Evolutionary conservation across 2,888 invertebrate genomes (phyloP).

Genomic region (Plagiodera versicolora): DNA sequence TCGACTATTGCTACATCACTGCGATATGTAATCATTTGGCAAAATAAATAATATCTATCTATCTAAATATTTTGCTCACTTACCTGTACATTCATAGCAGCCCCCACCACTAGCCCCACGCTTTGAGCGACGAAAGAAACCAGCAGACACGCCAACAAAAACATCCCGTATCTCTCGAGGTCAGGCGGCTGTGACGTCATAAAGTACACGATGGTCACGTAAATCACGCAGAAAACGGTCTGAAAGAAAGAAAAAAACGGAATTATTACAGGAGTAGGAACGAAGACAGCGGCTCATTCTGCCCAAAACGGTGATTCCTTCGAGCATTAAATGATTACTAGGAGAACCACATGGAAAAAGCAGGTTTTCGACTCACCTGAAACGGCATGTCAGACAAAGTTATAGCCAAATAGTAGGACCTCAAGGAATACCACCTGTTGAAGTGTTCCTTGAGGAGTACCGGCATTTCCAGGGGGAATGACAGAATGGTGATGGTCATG

Average conservation of each 20-base stretch:
- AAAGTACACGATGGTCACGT: conserved; percentile 91
- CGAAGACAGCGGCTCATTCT: too few species aligned
- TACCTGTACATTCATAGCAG: conserved; percentile 90
- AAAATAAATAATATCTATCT: too few species aligned
- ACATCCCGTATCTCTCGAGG: conserved; percentile 81
- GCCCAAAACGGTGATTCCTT: too few species aligned
- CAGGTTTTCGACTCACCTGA: conserved; percentile 82
- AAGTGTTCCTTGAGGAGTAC: conserved; percentile 93
- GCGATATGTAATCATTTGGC: too few species aligned
- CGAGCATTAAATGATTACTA: too few species aligned
- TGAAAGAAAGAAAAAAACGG: conserved; percentile 59
- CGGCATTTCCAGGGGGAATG: conserved; percentile 95
- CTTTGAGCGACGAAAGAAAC: conserved; percentile 96
- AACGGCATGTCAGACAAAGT: conserved; percentile 97
- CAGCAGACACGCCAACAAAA: conserved; percentile 82
- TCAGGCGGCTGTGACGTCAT: conserved; percentile 93
- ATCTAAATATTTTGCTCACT: too few species aligned
- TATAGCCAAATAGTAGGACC: conserved; percentile 93
- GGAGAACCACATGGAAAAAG: too few species aligned
- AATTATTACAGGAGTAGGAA: too few species aligned
- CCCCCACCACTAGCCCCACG: conserved; percentile 92
- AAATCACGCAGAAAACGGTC: conserved; percentile 91
- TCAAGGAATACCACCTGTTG: conserved; percentile 95
- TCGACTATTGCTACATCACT: too few species aligned
- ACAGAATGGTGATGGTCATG: conserved; percentile 98